These are phyloP conservation scores for Spizaetus ornatus DNA, from an alignment of 2,113 vertebrate genomes.

Conservation along the genomic window DNA sequence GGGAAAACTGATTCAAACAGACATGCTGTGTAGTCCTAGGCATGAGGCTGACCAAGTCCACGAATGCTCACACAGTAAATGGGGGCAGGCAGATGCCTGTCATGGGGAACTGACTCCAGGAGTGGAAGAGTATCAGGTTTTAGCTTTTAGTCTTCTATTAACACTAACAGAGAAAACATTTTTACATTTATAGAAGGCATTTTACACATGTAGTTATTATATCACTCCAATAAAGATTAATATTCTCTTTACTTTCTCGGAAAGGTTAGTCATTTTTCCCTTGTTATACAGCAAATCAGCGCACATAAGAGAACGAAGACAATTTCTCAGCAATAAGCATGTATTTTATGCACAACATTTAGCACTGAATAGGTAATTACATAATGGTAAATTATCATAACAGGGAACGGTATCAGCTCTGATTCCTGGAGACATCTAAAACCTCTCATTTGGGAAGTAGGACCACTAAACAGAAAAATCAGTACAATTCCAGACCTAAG, in stretches of 20 bases:
- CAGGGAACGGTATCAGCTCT: not conserved
- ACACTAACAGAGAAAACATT: not conserved
- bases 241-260: not conserved
- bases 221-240: not conserved
- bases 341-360: not conserved
- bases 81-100: not conserved
- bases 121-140: not conserved
- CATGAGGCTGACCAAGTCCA: not conserved
- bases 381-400: not conserved
- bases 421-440: not conserved
- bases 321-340: not conserved
- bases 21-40: accelerated
- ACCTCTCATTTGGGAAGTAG: not conserved
- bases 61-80: not conserved
- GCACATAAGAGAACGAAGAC: not conserved
- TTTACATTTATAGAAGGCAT: not conserved
- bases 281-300: not conserved
- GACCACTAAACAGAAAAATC: not conserved
- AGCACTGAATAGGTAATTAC: not conserved
- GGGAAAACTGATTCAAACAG: not conserved
- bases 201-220: not conserved
- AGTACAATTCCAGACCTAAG: not conserved
- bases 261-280: not conserved
- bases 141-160: not conserved
- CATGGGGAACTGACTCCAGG: not conserved